Base-by-base conservation (phyloP, 2,113 vertebrate species). In the Tonatia bakeri region DNA sequence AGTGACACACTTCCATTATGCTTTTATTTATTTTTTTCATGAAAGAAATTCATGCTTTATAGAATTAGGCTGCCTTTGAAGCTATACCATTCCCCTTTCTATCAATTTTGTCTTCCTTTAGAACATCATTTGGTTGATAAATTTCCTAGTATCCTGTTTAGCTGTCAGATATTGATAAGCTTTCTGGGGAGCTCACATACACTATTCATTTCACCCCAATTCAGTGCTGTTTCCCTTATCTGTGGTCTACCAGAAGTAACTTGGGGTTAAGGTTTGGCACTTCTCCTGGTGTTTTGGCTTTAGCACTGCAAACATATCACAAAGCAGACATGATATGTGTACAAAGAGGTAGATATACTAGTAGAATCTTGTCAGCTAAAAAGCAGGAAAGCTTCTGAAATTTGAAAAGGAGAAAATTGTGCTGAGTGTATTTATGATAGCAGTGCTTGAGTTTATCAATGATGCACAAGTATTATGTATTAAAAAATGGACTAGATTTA, bases 141-240 rank as follows among this genome's bases (percentile, higher is more conserved):
- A 88, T 94, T 97, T 96, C 84, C 96, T 90, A 50, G 43, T 87
- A 69, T 97, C 83, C 94, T 91, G 54, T 91, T 94, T 94, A 97
- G 96, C 96, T 93, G 94, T 98, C 75, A 97, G 91, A 95, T 96
- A 95, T 96, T 75, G 95, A 94, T 97, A 90, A 64, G 54, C 87
- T 94, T 97, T 91, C 76, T 88, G 94, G 94, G 96, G 97, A 97
- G 92, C 92, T 97, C 92, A 94, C 80, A 54, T 19, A 75, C 36
- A 12, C 40, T 87, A 61, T 75, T 88, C 16, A 36, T 85, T 95
- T 97, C 81, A 87, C 95, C 98, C 98, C 82, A 19, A 47, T 79
- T 65, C 47, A 77, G 70, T 0, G 14, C 94, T 93, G n/a, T 93
- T 87, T 96, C 96, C 50, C 80, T 98, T 97, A 97, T 92, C 79